Conservation (phyloP, 2,888 invertebrate species). For the Andrena trimmerana region DNA sequence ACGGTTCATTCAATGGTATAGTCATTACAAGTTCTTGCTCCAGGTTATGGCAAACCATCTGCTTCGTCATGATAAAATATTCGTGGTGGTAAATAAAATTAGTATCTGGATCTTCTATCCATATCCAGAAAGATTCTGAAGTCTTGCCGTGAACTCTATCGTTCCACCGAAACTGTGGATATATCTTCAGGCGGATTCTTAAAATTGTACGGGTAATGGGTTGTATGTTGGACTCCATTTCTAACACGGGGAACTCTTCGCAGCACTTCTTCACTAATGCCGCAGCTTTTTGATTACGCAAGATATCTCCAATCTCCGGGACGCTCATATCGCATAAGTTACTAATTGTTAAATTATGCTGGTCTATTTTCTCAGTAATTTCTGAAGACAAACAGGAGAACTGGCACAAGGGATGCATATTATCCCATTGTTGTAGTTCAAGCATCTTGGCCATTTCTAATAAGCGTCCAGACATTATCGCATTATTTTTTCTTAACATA, state of each 20-base stretch:
- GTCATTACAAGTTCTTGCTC: constrained; percentile 96
- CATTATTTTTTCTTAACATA: constrained; percentile 94
- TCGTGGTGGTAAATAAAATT: constrained; percentile 99
- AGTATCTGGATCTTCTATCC: constrained; percentile 98
- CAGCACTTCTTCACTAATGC: constrained; percentile 93
- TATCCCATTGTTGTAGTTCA: constrained; percentile 96
- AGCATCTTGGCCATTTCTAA: constrained; percentile 96
- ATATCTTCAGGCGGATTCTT: constrained; percentile 92
- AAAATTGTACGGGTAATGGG: constrained; percentile 98
- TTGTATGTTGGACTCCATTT: constrained; percentile 94
- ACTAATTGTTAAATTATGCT: constrained; percentile 90
- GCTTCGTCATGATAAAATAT: constrained; percentile 93
- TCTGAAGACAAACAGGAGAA: constrained; percentile 92
- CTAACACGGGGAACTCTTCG: constrained; percentile 93
- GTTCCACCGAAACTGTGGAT: constrained; percentile 93
- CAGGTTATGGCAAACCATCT: constrained; percentile 88
- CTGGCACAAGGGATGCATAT: constrained; percentile 94
- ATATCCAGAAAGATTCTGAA: constrained; percentile 97
- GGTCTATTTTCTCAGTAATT: constrained; percentile 93
- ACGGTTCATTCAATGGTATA: constrained; percentile 96
- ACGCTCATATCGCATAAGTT: constrained; percentile 94
- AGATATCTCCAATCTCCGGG: constrained; percentile 92
- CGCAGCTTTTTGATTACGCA: constrained; percentile 92
- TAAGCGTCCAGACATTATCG: constrained; percentile 94
- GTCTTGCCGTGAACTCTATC: constrained; percentile 95